Percentiles rank a stretch among this genome's conserved stretches.
These are phyloP conservation scores for Glomeris marginata DNA, from an alignment of 2,888 invertebrate species.

Conservation along the genomic window DNA sequence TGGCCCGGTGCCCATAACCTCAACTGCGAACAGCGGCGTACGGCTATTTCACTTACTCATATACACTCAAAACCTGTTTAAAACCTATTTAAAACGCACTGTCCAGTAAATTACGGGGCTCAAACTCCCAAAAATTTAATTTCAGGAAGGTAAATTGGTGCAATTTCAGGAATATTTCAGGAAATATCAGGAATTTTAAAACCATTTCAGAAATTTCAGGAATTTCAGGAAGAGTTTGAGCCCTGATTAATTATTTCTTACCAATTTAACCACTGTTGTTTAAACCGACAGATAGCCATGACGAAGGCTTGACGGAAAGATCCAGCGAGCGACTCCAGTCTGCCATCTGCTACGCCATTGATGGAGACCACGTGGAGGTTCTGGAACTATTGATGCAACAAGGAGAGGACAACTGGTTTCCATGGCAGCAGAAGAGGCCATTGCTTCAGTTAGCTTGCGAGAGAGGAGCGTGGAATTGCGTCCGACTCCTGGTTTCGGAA, in stretches of 20 bases:
- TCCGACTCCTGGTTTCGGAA: conserved; percentile 47
- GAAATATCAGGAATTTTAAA: no score
- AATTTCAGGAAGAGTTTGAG: no score
- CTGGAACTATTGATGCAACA: conserved; percentile 48
- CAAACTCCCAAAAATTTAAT: no score
- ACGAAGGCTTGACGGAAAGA: conserved; percentile 18
- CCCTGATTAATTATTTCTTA: background rate
- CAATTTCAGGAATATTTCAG: background rate
- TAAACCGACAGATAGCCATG: conserved; percentile 6
- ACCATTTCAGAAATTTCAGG: no score
- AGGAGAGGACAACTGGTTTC: conserved; percentile 52
- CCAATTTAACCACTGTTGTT: no score
- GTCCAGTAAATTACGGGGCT: no score
- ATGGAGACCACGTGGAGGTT: conserved; percentile 51
- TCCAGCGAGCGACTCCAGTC: conserved; percentile 45
- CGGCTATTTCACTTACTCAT: conserved; percentile 2
- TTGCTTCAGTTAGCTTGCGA: conserved; percentile 53
- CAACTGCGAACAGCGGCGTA: conserved; percentile 50
- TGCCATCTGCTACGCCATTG: conserved; percentile 53
- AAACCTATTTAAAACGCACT: no score
- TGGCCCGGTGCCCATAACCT: conserved; percentile 55
- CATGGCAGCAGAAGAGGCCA: conserved; percentile 37
- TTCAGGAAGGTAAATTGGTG: background rate
- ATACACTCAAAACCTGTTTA: no score
- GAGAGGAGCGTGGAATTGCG: conserved; percentile 54